Conservation (phyloP, 1,140 invertebrate species). For the Musca vetustissima region DNA sequence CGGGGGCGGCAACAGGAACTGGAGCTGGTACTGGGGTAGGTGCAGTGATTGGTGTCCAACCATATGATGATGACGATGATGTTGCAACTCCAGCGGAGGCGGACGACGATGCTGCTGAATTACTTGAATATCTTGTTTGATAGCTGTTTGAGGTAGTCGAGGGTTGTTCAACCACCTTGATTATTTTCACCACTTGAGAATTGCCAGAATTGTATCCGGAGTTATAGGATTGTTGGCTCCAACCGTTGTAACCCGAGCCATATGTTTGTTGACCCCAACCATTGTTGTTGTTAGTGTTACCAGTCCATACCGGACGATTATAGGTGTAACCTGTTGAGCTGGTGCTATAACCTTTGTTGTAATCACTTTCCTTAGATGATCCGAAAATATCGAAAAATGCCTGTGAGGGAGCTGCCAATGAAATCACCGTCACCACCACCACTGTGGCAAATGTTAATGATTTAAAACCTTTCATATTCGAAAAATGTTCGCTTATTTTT, state of each 20-base stretch:
- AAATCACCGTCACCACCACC: no score
- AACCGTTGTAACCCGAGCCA: no score
- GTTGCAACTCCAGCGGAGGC: neutral
- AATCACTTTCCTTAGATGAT: neutral
- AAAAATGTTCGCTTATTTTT: no score
- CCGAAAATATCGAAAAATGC: neutral
- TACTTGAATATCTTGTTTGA: neutral
- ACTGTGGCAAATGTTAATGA: neutral
- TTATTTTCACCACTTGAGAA: constrained; percentile 12
- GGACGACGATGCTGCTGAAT: neutral
- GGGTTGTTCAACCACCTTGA: constrained; percentile 4
- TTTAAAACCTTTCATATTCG: neutral
- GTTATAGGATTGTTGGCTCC: neutral
- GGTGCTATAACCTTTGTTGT: neutral
- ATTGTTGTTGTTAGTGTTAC: neutral
- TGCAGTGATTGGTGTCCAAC: neutral
- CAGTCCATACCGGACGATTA: constrained; percentile 7
- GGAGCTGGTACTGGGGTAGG: neutral
- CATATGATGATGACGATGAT: neutral
- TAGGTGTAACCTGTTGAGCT: neutral
- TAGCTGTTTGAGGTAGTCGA: neutral
- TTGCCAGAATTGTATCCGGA: neutral
- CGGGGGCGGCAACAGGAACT: neutral
- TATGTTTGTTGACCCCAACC: no score
- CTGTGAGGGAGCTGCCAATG: neutral